These are phyloP conservation scores for Apus apus DNA, from an alignment of 2,113 vertebrate genomes.

Conservation along the genomic window DNA sequence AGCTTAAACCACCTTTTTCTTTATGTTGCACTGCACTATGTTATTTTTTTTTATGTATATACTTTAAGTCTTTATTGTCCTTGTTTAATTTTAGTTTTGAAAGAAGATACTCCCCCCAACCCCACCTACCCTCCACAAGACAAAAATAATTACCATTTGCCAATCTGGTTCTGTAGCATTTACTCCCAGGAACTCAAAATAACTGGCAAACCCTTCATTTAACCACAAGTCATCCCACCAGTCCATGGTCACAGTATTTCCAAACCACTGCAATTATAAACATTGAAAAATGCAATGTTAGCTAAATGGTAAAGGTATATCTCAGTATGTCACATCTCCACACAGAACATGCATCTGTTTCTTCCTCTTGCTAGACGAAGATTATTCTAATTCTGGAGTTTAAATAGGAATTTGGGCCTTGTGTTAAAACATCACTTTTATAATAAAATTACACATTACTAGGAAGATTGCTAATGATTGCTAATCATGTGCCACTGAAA, in stretches of 20 bases:
- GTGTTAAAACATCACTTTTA: background rate
- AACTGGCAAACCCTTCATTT: constrained; percentile 96
- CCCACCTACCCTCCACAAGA: background rate
- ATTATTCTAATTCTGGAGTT: background rate
- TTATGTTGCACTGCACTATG: background rate
- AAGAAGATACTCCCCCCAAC: background rate
- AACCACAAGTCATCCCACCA: constrained; percentile 99
- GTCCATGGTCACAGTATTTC: constrained; percentile 97
- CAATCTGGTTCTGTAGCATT: constrained; percentile 79
- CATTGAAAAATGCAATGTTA: background rate
- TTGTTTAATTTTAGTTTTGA: background rate
- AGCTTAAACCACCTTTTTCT: background rate
- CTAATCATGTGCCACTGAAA: constrained; percentile 7
- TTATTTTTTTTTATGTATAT: background rate
- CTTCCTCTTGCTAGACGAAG: constrained; percentile 6
- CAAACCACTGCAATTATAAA: constrained; percentile 90
- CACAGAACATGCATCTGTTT: background rate
- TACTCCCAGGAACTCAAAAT: constrained; percentile 92
- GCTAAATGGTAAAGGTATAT: background rate
- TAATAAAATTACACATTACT: constrained; percentile 28
- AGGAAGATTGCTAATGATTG: background rate
- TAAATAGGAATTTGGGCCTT: constrained; percentile 3
- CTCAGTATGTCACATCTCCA: background rate
- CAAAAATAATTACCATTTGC: constrained; percentile 86
- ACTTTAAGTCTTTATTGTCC: background rate